Base-by-base conservation (phyloP, 64 coral and sea anemone species). In the Orbicella faveolata region DNA sequence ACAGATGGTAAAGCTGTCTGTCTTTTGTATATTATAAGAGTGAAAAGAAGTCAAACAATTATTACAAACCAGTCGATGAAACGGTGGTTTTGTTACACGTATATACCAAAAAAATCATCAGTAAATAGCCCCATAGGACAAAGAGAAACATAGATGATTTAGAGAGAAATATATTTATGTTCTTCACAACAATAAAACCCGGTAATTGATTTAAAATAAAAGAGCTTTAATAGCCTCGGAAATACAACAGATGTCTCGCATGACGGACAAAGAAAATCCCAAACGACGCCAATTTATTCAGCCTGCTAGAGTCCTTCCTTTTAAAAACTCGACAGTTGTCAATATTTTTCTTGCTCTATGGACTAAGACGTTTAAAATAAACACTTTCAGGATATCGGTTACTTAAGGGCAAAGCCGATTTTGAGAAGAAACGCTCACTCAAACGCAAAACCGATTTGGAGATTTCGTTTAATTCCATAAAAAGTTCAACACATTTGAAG, bases 361-460 rank as follows among this genome's bases (percentile, higher is more conserved):
- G 21, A 73, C 53, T 37, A 68, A 79, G 13, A 52, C 61, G 52
- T 34, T 30, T 52, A 73, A 85, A 72, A 70, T 37, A 72, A 85
- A 70, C 63, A 19, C 52, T 33, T 11, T 72, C 30, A 52, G 6
- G 21, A 52, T 19, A 85, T 85, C 5, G 23, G 18, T 35, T 72
- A 85, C 61, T 73, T 52, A 85, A 68, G 68, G 44, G 63, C 19
- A 73, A 85, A 85, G 21, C 82, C 37, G 66, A 85, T 85, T 70
- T 85, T 85, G 10, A 30, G 12, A 53, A 78, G 68, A 37, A 67
- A 65, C 81, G 2, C 39, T 39, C 8, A 51, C 8, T 85, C 13
- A 72, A 73, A 85, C 37, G 65, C 63, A 85, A 85, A 72, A 69
- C 82, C 64, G 63, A 73, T 85, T 85, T 85, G 63, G 36, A 21